phyloP scores from a whole-genome alignment of 2,888 invertebrate genomes.

The Phymatocera aterrima region DNA sequence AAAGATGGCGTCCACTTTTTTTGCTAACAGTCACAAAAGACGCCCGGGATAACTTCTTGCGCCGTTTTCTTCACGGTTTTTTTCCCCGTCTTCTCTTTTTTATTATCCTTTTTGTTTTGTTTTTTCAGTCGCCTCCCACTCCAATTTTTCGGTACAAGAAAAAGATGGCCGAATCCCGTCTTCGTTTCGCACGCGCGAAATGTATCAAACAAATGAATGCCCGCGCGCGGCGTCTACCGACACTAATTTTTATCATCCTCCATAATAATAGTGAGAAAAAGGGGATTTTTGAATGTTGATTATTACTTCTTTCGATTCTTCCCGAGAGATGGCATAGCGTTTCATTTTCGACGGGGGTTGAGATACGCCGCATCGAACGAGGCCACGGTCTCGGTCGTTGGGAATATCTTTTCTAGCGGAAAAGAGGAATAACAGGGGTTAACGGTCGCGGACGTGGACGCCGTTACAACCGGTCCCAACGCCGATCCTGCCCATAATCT shows the following conservation, averaged over 20 bases:
- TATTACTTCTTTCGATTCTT: background rate
- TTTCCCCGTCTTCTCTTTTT: background rate
- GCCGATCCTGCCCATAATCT: conserved; percentile 8
- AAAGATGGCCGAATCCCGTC: conserved; percentile 13
- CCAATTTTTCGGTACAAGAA: conserved; percentile 46
- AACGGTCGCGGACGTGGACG: conserved; percentile 11
- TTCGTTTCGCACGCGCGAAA: background rate
- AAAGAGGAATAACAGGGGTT: conserved; percentile 15
- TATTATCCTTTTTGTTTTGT: background rate
- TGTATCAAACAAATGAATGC: background rate
- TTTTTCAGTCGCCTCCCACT: conserved; percentile 42
- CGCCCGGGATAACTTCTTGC: conserved; percentile 30
- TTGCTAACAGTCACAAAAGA: conserved; percentile 19
- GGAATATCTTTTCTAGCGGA: conserved; percentile 26
- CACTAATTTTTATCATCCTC: background rate
- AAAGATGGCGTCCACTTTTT: conserved; percentile 36
- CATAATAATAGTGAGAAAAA: background rate
- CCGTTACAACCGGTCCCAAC: conserved; percentile 4
- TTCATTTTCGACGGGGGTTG: background rate
- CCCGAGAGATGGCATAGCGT: background rate
- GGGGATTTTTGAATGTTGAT: background rate
- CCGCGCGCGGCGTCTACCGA: background rate
- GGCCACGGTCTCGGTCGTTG: conserved; percentile 11
- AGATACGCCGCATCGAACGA: background rate
- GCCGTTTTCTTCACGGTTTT: background rate